phyloP scores from a whole-genome alignment of 2,888 invertebrate genomes.

The Sycophila texana region DNA sequence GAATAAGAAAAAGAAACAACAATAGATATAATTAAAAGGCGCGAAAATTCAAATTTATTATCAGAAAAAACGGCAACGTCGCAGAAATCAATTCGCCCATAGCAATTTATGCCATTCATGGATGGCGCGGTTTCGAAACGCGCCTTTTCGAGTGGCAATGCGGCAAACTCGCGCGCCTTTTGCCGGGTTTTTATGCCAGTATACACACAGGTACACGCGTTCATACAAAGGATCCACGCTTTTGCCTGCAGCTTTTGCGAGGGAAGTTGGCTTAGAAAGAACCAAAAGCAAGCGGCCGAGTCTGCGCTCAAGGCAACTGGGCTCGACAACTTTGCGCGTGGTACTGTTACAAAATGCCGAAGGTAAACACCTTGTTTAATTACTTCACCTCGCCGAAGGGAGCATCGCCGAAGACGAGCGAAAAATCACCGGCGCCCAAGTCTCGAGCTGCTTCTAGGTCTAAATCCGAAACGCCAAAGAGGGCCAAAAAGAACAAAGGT shows the following conservation, averaged over 20 bases:
- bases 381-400: constrained; percentile 79
- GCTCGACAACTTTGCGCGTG: not conserved
- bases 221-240: too few species aligned
- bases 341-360: constrained; percentile 43
- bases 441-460: constrained; percentile 42
- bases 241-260: not conserved
- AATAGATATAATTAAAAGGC: too few species aligned
- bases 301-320: not conserved
- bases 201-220: too few species aligned
- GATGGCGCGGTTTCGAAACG: not conserved
- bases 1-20: too few species aligned
- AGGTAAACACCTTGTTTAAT: constrained; percentile 82
- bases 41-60: too few species aligned
- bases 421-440: constrained; percentile 56
- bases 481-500: constrained; percentile 56
- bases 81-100: not conserved
- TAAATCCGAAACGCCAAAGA: constrained; percentile 54
- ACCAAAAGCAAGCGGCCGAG: not conserved
- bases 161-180: constrained; percentile 5
- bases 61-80: not conserved
- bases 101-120: not conserved
- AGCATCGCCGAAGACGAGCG: constrained; percentile 56
- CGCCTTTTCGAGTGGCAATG: not conserved
- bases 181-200: constrained; percentile 17
- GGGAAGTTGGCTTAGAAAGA: not conserved